A percentile compares a stretch with the other conserved stretches of the same genome.
Evolutionary conservation across 2,888 invertebrate species (phyloP).

Genomic region (Xylota sylvarum): DNA sequence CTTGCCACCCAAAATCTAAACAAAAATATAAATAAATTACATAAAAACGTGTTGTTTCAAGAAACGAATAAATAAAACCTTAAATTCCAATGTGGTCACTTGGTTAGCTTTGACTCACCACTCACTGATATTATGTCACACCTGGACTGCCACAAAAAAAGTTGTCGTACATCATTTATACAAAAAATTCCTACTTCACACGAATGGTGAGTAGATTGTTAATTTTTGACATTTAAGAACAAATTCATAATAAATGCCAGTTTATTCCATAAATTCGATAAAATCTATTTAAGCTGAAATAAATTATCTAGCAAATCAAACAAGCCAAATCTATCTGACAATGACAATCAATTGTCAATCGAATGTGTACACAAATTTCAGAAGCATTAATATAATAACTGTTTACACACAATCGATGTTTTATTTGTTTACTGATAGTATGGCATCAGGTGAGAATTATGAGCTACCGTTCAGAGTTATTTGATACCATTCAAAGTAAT

Average conservation of each 20-base stretch:
- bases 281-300: background rate
- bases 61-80: background rate
- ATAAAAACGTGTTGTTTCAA: conserved; percentile 1
- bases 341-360: conserved; percentile 14
- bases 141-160: background rate
- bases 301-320: background rate
- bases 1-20: background rate
- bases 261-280: background rate
- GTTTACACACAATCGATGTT: conserved; percentile 25
- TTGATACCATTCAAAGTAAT: conserved; percentile 4
- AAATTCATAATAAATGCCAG: background rate
- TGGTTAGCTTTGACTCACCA: background rate
- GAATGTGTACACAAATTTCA: background rate
- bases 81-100: background rate
- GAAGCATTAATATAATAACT: conserved; percentile 12
- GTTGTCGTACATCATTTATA: background rate
- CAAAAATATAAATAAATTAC: background rate
- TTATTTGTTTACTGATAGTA: conserved; percentile 30
- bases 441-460: conserved; percentile 15
- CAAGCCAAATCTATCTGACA: background rate
- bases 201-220: background rate
- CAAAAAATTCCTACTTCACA: background rate
- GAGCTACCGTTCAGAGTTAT: background rate
- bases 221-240: conserved; percentile 2
- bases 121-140: background rate